phyloP scores from a whole-genome alignment of 2,797 vertebrate species.

The Pogonophryne albipinna region DNA sequence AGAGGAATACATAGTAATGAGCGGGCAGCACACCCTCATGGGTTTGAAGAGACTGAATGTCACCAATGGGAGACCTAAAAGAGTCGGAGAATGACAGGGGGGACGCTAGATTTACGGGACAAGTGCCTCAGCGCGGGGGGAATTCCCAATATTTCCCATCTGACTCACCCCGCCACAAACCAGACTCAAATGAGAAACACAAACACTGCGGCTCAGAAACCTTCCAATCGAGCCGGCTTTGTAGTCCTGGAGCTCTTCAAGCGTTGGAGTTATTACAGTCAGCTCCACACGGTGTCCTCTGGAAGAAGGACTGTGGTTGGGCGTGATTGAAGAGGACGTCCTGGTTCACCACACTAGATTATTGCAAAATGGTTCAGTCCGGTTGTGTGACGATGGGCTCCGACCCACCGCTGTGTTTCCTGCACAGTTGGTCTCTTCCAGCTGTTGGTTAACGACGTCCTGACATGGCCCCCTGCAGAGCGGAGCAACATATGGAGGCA shows the following conservation, averaged over 20 bases:
- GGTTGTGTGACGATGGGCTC: conserved; percentile 30
- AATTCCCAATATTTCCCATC: conserved; percentile 62
- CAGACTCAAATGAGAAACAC: conserved; percentile 74
- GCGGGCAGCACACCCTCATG: conserved; percentile 22
- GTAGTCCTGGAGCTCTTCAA: conserved; percentile 54
- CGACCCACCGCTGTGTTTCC: conserved; percentile 40
- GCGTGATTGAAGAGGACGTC: conserved; percentile 57
- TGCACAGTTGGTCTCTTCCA: conserved; percentile 59
- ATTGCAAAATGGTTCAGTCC: conserved; percentile 41
- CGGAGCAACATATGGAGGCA: conserved; percentile 51
- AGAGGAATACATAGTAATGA: conserved; percentile 35
- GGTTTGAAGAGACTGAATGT: conserved; percentile 40
- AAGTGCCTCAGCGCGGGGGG: conserved; percentile 28
- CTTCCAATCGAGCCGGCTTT: conserved; percentile 46
- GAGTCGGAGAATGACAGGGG: conserved; percentile 43
- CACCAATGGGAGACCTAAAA: conserved; percentile 47
- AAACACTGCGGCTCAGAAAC: conserved; percentile 61
- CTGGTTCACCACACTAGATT: conserved; percentile 53
- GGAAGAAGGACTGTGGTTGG: conserved; percentile 40
- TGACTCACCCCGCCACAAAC: conserved; percentile 64
- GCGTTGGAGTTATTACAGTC: conserved; percentile 40
- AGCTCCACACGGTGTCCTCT: conserved; percentile 39
- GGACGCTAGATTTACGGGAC: conserved; percentile 62
- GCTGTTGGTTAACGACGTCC: conserved; percentile 54
- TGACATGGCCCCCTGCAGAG: conserved; percentile 55